These are phyloP conservation scores for Pseudocheirus occidentalis DNA, from an alignment of 2,797 vertebrate species.

Conservation along the genomic window DNA sequence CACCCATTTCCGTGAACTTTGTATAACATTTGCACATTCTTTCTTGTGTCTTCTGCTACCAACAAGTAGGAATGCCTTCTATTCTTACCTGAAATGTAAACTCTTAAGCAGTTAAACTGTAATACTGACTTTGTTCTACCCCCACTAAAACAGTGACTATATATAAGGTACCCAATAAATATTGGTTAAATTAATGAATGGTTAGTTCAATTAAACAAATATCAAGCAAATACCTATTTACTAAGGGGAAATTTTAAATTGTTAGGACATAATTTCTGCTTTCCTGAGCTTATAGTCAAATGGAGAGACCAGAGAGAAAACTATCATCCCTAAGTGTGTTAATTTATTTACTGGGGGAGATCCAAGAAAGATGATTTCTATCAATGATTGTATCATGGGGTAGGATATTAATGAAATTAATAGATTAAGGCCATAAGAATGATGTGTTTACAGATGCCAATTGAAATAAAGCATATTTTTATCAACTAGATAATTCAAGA, in stretches of 20 bases:
- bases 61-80: neutral
- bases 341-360: neutral
- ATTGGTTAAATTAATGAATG: neutral
- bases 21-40: neutral
- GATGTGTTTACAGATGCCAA: neutral
- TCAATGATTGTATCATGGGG: neutral
- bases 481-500: neutral
- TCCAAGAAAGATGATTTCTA: neutral
- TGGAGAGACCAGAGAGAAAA: neutral
- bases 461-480: neutral
- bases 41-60: neutral
- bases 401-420: neutral
- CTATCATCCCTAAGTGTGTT: neutral
- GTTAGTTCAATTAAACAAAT: neutral
- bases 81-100: neutral
- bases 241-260: neutral
- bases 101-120: neutral
- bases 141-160: too few species aligned
- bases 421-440: neutral
- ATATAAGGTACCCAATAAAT: neutral
- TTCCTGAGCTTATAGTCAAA: neutral
- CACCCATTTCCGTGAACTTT: neutral
- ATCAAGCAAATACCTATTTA: neutral
- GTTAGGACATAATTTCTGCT: neutral
- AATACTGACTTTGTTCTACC: neutral